Evolutionary conservation across 2,797 vertebrate genomes (phyloP).

Genomic region (Karalla daura): DNA sequence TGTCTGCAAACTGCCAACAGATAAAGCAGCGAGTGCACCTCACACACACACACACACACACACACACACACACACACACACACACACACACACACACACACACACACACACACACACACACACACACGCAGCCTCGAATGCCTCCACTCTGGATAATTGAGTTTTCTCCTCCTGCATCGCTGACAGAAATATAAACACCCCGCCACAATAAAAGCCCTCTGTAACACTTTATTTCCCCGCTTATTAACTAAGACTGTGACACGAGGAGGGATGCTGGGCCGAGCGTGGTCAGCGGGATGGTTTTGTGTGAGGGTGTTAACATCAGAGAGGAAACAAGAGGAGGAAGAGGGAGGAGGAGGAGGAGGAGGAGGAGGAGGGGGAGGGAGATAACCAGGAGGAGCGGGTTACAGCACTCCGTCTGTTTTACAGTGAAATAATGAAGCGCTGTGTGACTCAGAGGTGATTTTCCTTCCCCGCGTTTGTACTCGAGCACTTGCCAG

Average conservation of each 20-base stretch:
- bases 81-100: too few relatives aligned
- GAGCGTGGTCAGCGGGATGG: background rate
- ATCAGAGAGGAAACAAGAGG: background rate
- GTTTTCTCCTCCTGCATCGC: conserved; percentile 48
- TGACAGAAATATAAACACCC: conserved; percentile 60
- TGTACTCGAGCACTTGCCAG: conserved; percentile 8
- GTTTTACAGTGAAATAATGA: conserved; percentile 36
- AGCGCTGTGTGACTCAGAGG: conserved; percentile 40
- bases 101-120: conserved; percentile 4
- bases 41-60: conserved; percentile 35
- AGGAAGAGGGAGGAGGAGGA: too few relatives aligned
- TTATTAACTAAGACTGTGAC: conserved; percentile 27
- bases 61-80: conserved; percentile 35
- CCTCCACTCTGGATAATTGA: conserved; percentile 72
- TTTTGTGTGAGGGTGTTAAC: background rate
- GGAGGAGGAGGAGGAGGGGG: conserved; percentile 13
- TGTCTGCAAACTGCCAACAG: conserved; percentile 56
- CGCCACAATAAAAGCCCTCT: conserved; percentile 17
- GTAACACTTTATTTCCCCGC: conserved; percentile 19
- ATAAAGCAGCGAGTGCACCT: conserved; percentile 46
- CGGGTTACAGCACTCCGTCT: conserved; percentile 11
- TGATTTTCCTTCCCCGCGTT: conserved; percentile 10
- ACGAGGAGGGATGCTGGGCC: background rate
- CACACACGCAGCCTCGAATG: conserved; percentile 58
- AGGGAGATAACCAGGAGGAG: conserved; percentile 8